Base-by-base conservation (phyloP, 2,113 vertebrate species). In the Phalacrocorax carbo region DNA sequence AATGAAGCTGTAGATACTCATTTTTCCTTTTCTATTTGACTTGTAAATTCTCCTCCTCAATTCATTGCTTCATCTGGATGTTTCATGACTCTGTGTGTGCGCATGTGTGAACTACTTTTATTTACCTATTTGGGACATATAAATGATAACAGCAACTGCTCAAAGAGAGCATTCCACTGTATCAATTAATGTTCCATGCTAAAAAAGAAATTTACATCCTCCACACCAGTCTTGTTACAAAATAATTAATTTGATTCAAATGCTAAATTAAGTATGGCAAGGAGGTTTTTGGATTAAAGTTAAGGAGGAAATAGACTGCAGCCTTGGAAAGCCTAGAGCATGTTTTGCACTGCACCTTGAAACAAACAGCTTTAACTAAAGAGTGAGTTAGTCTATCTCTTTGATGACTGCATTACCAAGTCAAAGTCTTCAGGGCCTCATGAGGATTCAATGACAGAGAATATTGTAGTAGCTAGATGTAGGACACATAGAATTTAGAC, bases 341-440 rank as follows among this genome's bases (percentile, higher is more conserved):
- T 94, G 84, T 95, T 97, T 98, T 98, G 93, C 97, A 94, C 90
- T 68, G 96, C 87, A 97, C 96, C 97, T 98, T 97, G 97, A 95
- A 98, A 97, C 97, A 98, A 98, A 98, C 94, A 97, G 95, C 91
- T 98, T 98, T 96, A 95, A 98, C 95, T 98, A 97, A 98, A 98
- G 96, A 95, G 62, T 96, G 90, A 96, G 94, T 97, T 98, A 97
- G 91, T 89, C 87, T 97, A 3, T 88, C 92, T 80, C 95, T 98
- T 97, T 98, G 97, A 98, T 97, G 96, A 94, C 85, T 98, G 96
- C 96, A 98, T 98, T 98, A 97, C 95, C 93, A 98, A 98, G 97
- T 97, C 97, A 97, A 97, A 98, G 88, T 97, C 91, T 96, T 97
- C 91, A 91, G 94, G 96, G 97, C 84, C 97, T 98, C 94, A 4